Evolutionary conservation across 1,140 invertebrate genomes (phyloP).

Genomic region (Pollicipes pollicipes): DNA sequence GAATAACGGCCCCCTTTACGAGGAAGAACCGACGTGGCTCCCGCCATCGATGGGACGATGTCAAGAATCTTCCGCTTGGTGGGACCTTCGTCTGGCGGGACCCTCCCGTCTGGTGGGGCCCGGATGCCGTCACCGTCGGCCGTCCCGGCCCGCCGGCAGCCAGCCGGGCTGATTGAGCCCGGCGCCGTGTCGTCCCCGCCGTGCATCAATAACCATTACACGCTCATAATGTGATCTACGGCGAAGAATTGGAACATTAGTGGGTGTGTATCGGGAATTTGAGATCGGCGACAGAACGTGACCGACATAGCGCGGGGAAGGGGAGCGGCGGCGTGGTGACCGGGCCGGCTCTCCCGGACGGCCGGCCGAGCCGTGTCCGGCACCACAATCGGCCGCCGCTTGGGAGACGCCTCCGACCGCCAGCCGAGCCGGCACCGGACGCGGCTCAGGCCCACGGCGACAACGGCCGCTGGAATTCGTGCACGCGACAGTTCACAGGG

Average conservation of each 20-base stretch:
- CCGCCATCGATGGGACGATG: too few species aligned
- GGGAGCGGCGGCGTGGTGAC: background rate
- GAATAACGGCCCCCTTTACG: too few species aligned
- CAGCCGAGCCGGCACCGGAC: background rate
- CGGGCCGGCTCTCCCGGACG: too few species aligned
- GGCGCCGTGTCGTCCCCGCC: background rate
- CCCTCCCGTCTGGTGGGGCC: too few species aligned
- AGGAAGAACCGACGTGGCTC: too few species aligned
- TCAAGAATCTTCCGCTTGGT: too few species aligned
- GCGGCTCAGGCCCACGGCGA: background rate
- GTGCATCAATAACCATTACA: background rate
- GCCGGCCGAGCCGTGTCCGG: too few species aligned
- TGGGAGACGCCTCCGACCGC: background rate
- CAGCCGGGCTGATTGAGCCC: background rate
- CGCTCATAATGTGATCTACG: background rate
- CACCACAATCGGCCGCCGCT: background rate
- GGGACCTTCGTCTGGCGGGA: too few species aligned
- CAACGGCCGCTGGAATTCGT: background rate
- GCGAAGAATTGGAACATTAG: background rate
- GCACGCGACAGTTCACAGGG: background rate
- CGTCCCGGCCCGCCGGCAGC: background rate
- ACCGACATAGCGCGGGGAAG: background rate
- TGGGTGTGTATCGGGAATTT: constrained; percentile 1
- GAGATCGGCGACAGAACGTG: background rate
- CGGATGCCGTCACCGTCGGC: background rate